These are phyloP conservation scores for Capitulum mitella DNA, from an alignment of 2,888 invertebrate species.

Conservation along the genomic window DNA sequence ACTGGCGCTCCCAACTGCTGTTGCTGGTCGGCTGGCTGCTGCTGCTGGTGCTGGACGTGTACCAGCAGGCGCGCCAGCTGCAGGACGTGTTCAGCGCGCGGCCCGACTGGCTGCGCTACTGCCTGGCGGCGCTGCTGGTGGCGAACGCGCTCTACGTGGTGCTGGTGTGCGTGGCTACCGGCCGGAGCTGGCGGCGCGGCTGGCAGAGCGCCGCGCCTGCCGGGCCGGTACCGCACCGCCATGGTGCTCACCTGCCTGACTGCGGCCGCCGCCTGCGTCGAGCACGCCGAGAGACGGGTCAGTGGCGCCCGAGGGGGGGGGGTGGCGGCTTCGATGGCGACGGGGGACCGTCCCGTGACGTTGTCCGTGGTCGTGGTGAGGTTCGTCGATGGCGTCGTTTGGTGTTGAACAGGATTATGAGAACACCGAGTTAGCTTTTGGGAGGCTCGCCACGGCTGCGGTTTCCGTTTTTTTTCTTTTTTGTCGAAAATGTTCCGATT, in stretches of 20 bases:
- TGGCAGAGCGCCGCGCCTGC: background rate
- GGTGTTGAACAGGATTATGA: too few relatives aligned
- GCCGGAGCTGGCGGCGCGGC: background rate
- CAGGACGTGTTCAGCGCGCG: background rate
- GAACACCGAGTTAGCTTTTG: too few relatives aligned
- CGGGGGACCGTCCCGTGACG: too few relatives aligned
- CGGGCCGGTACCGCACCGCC: background rate
- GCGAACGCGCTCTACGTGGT: background rate
- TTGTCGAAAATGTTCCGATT: too few relatives aligned
- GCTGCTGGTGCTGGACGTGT: constrained; percentile 9
- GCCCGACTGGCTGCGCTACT: constrained; percentile 16
- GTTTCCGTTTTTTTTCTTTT: too few relatives aligned
- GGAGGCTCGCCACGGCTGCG: too few relatives aligned
- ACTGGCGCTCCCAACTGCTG: background rate
- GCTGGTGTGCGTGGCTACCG: background rate
- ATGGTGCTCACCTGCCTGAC: background rate
- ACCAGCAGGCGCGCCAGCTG: background rate
- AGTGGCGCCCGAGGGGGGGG: background rate
- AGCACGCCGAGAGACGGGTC: constrained; percentile 8
- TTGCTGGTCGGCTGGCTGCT: background rate
- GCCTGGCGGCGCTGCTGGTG: constrained; percentile 4
- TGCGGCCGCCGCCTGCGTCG: constrained; percentile 6
- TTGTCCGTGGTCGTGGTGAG: too few relatives aligned
- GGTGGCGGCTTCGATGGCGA: too few relatives aligned
- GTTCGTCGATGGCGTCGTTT: too few relatives aligned